phyloP scores from a whole-genome alignment of 2,888 invertebrate genomes.

The Opisthograptis luteolata region DNA sequence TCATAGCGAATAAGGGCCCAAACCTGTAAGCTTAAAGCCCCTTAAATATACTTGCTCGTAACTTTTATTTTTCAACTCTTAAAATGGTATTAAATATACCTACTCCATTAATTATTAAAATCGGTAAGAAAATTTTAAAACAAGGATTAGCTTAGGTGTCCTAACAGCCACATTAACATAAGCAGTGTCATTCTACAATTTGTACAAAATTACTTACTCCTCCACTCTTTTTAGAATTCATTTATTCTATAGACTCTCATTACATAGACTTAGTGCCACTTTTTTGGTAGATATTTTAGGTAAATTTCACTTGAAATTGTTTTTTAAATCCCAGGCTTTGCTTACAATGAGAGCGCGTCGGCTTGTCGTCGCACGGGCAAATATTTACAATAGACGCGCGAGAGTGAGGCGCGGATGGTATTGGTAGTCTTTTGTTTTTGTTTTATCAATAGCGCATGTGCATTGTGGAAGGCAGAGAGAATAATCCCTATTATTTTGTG shows the following conservation, averaged over 20 bases:
- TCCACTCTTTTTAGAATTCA: conserved; percentile 34
- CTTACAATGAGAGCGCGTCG: background rate
- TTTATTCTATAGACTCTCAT: conserved; percentile 37
- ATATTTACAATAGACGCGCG: background rate
- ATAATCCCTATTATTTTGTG: too few relatives aligned
- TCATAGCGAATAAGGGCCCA: too few relatives aligned
- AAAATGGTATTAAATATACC: conserved; percentile 20
- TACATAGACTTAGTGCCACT: conserved; percentile 5
- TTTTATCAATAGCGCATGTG: background rate
- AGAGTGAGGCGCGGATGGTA: background rate
- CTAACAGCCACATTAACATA: conserved; percentile 38
- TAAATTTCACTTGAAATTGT: background rate
- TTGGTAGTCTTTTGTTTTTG: background rate
- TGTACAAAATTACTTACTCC: conserved; percentile 37
- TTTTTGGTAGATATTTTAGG: background rate
- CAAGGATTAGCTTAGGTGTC: conserved; percentile 35
- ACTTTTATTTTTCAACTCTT: background rate
- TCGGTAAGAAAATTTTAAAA: conserved; percentile 35
- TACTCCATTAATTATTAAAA: conserved; percentile 40
- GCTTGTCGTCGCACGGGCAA: background rate
- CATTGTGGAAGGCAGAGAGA: background rate
- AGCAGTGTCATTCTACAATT: conserved; percentile 37
- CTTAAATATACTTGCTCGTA: background rate
- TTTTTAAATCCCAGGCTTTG: background rate
- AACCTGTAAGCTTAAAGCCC: too few relatives aligned